Base-by-base conservation (phyloP, 2,113 vertebrate species). In the Hippocampus guttulatus region DNA sequence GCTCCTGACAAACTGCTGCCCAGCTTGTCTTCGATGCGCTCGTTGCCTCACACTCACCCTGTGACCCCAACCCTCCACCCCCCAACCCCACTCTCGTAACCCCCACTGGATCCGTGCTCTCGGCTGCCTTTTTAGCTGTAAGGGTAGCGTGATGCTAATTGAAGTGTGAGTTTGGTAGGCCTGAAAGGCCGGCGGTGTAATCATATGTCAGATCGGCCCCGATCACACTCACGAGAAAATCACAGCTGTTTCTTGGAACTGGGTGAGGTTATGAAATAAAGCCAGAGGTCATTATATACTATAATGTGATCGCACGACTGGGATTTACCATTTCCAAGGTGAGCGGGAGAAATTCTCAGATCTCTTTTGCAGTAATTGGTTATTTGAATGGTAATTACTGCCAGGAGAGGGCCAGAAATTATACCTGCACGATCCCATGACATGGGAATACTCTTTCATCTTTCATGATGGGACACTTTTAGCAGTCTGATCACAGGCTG, bases 211-310 rank as follows among this genome's bases (percentile, higher is more conserved):
- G 75, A 86, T 84, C 77, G 81, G 74, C 75, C 67, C 58, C 70
- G 75, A 75, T 47, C 78, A 73, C 73, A 70, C 84, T 73, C 83
- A 84, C 61, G 69, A 84, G 85, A 80, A 81, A 88, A 84, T 87
- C 82, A 69, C 84, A 87, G 82, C 83, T 73, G 78, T 78, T 78
- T 74, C 70, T 82, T 72, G 72, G 73, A 86, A 84, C 70, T 73
- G 6, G 8, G 73, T 11, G 58, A 80, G 83, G 82, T 85, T 86
- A 78, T 55, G 78, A 84, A 81, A 85, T 83, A 81, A 86, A 88
- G 84, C 75, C 81, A 87, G 85, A 76, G 85, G 84, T 89, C 87
- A 87, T 84, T 79, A 83, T 81, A 77, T 79, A 78, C 85, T 87
- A 78, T 78, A 75, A 84, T 75, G 73, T 73, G 73, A 82, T 70